Base-by-base conservation (phyloP, 2,113 vertebrate genomes). In the Patagioenas fasciata region DNA sequence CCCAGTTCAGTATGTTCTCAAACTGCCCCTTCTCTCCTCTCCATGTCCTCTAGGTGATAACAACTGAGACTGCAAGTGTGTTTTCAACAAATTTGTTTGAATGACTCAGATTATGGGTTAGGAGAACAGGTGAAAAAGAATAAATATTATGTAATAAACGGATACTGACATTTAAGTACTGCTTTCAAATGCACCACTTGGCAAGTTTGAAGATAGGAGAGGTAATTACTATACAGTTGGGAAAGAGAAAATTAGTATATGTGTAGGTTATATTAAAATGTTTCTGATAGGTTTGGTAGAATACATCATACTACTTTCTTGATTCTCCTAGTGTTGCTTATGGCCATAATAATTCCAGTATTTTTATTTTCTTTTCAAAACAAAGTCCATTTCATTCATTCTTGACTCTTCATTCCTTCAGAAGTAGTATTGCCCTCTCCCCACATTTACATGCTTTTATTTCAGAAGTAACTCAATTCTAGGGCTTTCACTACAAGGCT, bases 1-100 rank as follows among this genome's bases (percentile, higher is more conserved):
- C 42, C 28, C 17, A 51, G 29, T 25, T 65, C 34, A 80, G 11
- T 7, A 70, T 14, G 6, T 62, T 38, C n/a, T 65, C 71, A 74
- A 78, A 65, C 24, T 0, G 0, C 6, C 4, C 4, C 25, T 40
- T 40, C 40, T 65, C 44, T 69, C 29, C 32, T 69, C 25, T 24
- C 50, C 23, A 48, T 26, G 53, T 34, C 11, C 20, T 72, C 16
- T 29, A 91, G 29, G 34, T 48, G 44, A 72, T 32, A 58, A 77
- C 32, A 86, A 40, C 8, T 3, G 17, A 80, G 40, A 78, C 47
- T 38, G 23, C 23, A 84, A 73, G 16, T 10, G 29, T 4, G 5
- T 70, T 78, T 86, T 54, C 40, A 58, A 67, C 15, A 78, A 62
- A 18, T 26, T 13, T 69, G 21, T 48, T 15, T 40, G 14, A 83